phyloP scores from a whole-genome alignment of 2,888 invertebrate genomes.

The Sisyra nigra region DNA sequence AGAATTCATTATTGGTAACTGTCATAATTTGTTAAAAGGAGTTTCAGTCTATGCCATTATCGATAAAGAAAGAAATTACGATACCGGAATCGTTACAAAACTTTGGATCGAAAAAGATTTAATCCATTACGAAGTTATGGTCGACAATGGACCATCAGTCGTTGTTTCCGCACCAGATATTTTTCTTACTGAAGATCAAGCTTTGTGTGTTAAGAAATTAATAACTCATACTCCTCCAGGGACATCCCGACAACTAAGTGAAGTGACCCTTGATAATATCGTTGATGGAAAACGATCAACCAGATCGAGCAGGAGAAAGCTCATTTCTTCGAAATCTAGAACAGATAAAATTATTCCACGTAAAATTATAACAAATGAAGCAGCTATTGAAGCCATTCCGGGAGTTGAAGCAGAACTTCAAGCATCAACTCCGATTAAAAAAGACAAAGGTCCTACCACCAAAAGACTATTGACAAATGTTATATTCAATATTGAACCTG shows the following conservation, averaged over 20 bases:
- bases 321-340: slow-evolving; percentile 32
- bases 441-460: slow-evolving; percentile 10
- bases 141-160: slow-evolving; percentile 26
- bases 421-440: slow-evolving; percentile 18
- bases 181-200: slow-evolving; percentile 39
- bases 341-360: slow-evolving; percentile 9
- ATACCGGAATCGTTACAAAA: slow-evolving; percentile 33
- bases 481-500: slow-evolving; percentile 32
- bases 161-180: slow-evolving; percentile 35
- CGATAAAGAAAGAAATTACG: slow-evolving; percentile 32
- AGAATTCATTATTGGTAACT: slow-evolving; percentile 39
- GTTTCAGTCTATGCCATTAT: slow-evolving; percentile 38
- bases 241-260: slow-evolving; percentile 6
- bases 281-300: slow-evolving; percentile 27
- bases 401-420: slow-evolving; percentile 37
- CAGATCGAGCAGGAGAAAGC: slow-evolving; percentile 27
- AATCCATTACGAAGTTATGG: slow-evolving; percentile 24
- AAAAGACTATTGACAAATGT: slow-evolving; percentile 29
- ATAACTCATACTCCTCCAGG: slow-evolving; percentile 5
- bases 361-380: slow-evolving; percentile 16
- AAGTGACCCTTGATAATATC: slow-evolving; percentile 29
- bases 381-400: slow-evolving; percentile 27
- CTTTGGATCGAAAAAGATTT: slow-evolving; percentile 31
- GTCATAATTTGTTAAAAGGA: slow-evolving; percentile 30
- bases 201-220: slow-evolving; percentile 29